phyloP scores from a whole-genome alignment of 2,888 invertebrate genomes.

The Xanthostigma xanthostigma region DNA sequence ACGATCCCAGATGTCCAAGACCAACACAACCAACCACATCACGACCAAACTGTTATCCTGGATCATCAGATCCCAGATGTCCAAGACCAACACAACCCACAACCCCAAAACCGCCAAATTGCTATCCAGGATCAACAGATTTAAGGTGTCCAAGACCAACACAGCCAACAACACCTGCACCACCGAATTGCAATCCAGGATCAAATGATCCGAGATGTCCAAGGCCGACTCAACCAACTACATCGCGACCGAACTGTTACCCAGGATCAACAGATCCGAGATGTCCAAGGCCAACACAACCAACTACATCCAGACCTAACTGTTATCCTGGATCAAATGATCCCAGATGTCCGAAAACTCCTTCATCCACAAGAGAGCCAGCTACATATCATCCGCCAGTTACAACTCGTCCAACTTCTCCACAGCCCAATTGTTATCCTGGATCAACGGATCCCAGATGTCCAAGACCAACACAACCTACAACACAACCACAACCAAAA shows the following conservation, averaged over 20 bases:
- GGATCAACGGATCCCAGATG: too few relatives aligned
- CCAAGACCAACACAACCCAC: slow-evolving; percentile 13
- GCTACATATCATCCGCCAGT: too few relatives aligned
- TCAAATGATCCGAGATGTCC: slow-evolving; percentile 16
- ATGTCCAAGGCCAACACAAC: too few relatives aligned
- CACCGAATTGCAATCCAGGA: slow-evolving; percentile 17
- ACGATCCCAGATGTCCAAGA: slow-evolving; percentile 13
- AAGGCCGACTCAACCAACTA: slow-evolving; percentile 1
- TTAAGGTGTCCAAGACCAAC: not conserved
- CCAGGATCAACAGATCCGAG: too few relatives aligned
- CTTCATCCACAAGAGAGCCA: too few relatives aligned
- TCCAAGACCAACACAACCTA: too few relatives aligned
- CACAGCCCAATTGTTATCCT: too few relatives aligned
- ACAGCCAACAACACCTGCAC: slow-evolving; percentile 5
- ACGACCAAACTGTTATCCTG: slow-evolving; percentile 14
- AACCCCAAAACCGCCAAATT: too few relatives aligned
- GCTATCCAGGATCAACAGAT: too few relatives aligned
- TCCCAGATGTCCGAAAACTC: slow-evolving; percentile 14
- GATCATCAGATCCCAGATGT: slow-evolving; percentile 19
- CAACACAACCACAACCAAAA: too few relatives aligned
- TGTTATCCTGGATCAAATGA: slow-evolving; percentile 14
- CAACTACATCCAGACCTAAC: slow-evolving; percentile 2
- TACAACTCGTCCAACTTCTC: too few relatives aligned
- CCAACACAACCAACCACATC: slow-evolving; percentile 9
- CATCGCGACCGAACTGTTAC: too few relatives aligned